Evolutionary conservation across 2,113 vertebrate species (phyloP), one percentile per base, ranked within the genome.

Genomic region (Pseudorectes ferrugineus): DNA sequence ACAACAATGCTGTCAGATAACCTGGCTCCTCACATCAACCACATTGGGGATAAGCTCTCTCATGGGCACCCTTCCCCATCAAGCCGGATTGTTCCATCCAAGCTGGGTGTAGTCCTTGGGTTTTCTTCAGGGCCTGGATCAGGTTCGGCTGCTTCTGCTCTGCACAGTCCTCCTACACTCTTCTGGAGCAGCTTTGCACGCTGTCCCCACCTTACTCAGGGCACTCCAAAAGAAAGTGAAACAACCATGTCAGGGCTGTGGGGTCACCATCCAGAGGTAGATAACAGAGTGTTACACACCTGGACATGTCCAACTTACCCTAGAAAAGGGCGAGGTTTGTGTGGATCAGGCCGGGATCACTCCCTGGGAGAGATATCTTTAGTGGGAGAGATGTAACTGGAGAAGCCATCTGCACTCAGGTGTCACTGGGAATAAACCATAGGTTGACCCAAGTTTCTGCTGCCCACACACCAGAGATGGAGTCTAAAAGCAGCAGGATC

Each of bases 181-280:
- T 31, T 16, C 36, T 61, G 25, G 22, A 10, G 15, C 52, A 70
- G 33, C 9, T 88, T 83, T 68, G 23, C 18, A 51, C 0, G 0
- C 18, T 74, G n/a, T 36, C 25, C 33, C 17, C 5, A 10, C 18
- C 9, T 81, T 38, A 51, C 18, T 57, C 31, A 36, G 28, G 33
- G 33, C 16, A 11, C 31, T 61, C 19, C 40, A 43, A 68, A 59
- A 52, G 28, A 63, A 49, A 62, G 40, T 25, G 66, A 75, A 82
- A 61, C 36, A 38, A 29, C 0, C 0, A 36, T 24, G 18, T 67
- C 33, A 58, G 16, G 22, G n/a, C 20, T 51, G 8, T 46, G 40
- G 10, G 26, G 26, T 66, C 45, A 90, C 25, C 40, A 59, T 16
- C 24, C 31, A 59, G 52, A 35, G 38, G 15, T 15, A n/a, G 18